phyloP scores from a whole-genome alignment of 2,113 vertebrate species.

The Phyllostomus hastatus region DNA sequence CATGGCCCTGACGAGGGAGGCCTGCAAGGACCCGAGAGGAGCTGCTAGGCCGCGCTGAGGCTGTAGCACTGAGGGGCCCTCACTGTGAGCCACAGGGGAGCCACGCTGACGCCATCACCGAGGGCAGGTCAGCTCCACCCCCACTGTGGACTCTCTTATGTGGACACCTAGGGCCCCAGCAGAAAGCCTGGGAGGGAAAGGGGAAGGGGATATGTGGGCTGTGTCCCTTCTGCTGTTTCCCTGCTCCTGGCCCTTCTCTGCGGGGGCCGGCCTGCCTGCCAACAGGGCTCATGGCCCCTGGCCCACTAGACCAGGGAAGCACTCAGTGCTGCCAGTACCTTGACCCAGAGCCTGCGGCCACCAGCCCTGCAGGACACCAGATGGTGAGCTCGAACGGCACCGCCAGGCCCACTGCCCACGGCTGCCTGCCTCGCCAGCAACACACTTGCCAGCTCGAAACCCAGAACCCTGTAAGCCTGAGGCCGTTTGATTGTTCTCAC shows the following conservation, averaged over 20 bases:
- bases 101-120: neutral
- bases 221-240: neutral
- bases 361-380: neutral
- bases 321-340: neutral
- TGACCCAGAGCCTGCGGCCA: neutral
- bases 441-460: fast-evolving
- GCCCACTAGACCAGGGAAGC: neutral
- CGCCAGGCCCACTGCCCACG: fast-evolving
- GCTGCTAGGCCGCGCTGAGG: neutral
- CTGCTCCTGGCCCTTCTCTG: neutral
- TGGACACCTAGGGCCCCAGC: neutral
- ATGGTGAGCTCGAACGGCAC: neutral
- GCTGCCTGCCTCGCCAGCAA: neutral
- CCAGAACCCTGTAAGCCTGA: neutral
- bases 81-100: neutral
- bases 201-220: fast-evolving
- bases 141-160: neutral
- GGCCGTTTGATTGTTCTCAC: neutral
- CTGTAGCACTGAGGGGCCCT: neutral
- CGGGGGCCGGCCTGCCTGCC: neutral
- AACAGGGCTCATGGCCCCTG: neutral
- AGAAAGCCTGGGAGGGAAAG: neutral
- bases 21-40: neutral
- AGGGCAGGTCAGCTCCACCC: neutral
- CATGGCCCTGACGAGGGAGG: neutral